Evolutionary conservation across 2,888 invertebrate genomes (phyloP), one percentile per base, ranked within the genome.

Genomic region (Oscheius sp.): DNA sequence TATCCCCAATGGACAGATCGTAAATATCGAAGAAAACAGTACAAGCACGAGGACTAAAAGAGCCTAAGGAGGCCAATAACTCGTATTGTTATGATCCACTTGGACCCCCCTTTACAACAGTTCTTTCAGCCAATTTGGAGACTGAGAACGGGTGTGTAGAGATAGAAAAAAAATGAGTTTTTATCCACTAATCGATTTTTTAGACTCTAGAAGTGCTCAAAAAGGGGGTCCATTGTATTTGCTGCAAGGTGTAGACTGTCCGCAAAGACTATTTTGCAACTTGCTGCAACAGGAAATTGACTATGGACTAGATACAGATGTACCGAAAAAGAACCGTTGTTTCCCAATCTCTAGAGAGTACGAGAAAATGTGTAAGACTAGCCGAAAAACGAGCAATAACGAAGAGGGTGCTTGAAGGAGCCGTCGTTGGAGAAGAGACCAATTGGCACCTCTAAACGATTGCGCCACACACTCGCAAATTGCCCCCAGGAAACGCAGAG

Each of bases 401-500:
- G 50, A 48, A 48, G 68, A 21, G 55, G 68, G 32, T 55, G 55
- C 55, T 21, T 9, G 59, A 42, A 35, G 55, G 21, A 21, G 21
- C 21, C 21, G 21, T 21, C n/a, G 11, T 50, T 21, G 37, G 29
- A 51, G 65, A 51, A 51, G 63, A 63, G 51, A 55, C 68, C 68
- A 68, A 68, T 68, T 68, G 68, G 68, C 68, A 68, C 68, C 68
- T 68, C 68, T 63, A 68, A 68, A 68, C 68, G 68, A 68, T 68
- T 68, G 68, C 68, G 68, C 55, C 53, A 42, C 42, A 42, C 42
- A 55, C 53, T 55, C 55, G 55, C 68, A 68, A 68, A 68, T 68
- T 68, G 68, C 68, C 55, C 55, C 21, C 48, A 63, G 68, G 55
- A 55, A 42, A 68, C 37, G 59, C n/a, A 60, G 59, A 35, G 35